Conservation (phyloP, 2,113 vertebrate species). For the Proteles cristata region DNA sequence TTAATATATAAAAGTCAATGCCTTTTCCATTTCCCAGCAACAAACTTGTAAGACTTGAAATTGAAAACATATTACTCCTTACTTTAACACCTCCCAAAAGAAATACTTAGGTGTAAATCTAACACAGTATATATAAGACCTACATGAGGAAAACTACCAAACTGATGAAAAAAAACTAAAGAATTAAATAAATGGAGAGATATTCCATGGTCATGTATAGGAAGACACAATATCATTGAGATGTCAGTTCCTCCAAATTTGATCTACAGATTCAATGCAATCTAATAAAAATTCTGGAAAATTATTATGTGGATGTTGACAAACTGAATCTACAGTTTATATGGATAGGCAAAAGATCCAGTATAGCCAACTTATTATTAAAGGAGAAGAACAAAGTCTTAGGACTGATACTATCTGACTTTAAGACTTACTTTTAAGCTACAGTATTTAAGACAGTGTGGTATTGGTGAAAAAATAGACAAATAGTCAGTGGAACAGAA, state of each 20-base stretch:
- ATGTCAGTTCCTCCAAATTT: neutral
- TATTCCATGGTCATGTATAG: neutral
- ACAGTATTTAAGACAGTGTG: neutral
- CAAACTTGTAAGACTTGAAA: neutral
- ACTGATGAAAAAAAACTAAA: neutral
- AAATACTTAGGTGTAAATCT: neutral
- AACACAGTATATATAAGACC: neutral
- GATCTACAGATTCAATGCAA: neutral
- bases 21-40: neutral
- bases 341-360: neutral
- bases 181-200: neutral
- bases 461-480: neutral
- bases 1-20: neutral
- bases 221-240: neutral
- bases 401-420: neutral
- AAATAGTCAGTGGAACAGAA: neutral
- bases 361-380: neutral
- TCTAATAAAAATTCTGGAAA: neutral
- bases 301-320: neutral
- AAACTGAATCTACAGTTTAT: neutral
- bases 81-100: neutral
- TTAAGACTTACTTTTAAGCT: neutral
- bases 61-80: neutral
- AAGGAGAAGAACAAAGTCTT: neutral
- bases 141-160: neutral